These are phyloP conservation scores for Anas platyrhynchos DNA, from an alignment of 2,113 vertebrate genomes.

Conservation along the genomic window DNA sequence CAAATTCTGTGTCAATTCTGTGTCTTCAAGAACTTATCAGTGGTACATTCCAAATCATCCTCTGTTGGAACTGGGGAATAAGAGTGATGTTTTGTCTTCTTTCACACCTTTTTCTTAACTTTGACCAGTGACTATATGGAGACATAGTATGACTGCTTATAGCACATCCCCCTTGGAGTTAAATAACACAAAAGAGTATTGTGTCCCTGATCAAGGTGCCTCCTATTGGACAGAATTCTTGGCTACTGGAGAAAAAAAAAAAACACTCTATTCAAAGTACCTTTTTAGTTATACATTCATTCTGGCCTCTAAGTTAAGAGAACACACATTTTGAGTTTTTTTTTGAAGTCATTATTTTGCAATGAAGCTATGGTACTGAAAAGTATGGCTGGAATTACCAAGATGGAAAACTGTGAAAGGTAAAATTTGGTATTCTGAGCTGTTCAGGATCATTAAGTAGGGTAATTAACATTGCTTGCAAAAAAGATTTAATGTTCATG, in stretches of 20 bases:
- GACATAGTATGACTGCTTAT: not conserved
- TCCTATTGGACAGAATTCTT: not conserved
- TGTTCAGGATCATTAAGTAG: slow-evolving; percentile 6
- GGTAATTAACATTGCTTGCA: slow-evolving; percentile 43
- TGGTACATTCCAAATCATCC: not conserved
- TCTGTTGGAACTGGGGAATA: not conserved
- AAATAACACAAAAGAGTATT: not conserved
- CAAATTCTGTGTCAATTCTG: not conserved
- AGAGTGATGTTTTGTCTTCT: not conserved
- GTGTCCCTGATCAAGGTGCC: not conserved
- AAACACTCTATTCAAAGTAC: not conserved
- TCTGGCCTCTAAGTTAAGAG: not conserved
- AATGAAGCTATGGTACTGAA: slow-evolving; percentile 3
- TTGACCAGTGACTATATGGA: not conserved
- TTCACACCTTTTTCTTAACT: not conserved
- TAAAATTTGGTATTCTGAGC: not conserved
- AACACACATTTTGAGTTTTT: not conserved
- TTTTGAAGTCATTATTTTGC: not conserved
- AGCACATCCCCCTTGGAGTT: not conserved
- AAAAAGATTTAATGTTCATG: slow-evolving; percentile 62
- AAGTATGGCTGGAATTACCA: slow-evolving; percentile 27
- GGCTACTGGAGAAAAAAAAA: not conserved
- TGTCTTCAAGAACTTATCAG: not conserved
- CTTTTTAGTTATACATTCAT: not conserved
- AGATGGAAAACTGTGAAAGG: slow-evolving; percentile 8